Conservation (phyloP, 2,797 vertebrate species). For the Trachops cirrhosus region DNA sequence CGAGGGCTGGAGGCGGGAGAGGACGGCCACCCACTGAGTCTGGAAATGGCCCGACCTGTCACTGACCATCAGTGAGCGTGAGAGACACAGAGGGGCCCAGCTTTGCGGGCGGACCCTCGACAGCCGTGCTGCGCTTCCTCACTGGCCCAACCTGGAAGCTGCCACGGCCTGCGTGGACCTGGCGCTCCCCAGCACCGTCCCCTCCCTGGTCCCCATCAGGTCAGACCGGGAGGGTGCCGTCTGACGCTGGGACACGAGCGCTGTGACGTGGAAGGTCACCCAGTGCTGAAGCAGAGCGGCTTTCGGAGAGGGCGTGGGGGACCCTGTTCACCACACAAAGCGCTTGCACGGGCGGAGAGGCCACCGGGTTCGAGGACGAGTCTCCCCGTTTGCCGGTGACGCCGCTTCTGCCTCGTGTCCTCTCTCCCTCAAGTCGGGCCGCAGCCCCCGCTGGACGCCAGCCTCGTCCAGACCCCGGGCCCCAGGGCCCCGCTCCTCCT, state of each 20-base stretch:
- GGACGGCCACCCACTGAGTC: constrained; percentile 35
- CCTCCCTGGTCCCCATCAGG: background rate
- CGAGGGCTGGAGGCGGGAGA: constrained; percentile 82
- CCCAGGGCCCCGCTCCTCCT: background rate
- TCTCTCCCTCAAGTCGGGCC: background rate
- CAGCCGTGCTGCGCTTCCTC: background rate
- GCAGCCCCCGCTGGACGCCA: too few relatives aligned
- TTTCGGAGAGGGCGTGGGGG: background rate
- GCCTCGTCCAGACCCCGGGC: too few relatives aligned
- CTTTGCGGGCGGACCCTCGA: rapidly evolving
- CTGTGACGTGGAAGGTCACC: background rate
- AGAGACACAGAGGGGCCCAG: background rate
- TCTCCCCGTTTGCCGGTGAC: too few relatives aligned
- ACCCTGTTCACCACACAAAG: background rate
- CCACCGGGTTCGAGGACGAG: rapidly evolving
- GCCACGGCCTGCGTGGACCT: background rate
- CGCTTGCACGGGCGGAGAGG: background rate
- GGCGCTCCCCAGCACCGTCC: too few relatives aligned
- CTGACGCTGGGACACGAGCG: background rate
- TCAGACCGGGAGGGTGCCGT: background rate
- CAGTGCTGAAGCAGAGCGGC: background rate
- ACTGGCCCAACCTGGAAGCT: background rate
- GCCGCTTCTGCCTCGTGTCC: too few relatives aligned
- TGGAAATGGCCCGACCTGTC: too few relatives aligned
- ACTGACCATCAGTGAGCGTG: background rate